Conservation (phyloP, 1,140 invertebrate genomes). For the Acromyrmex echinatior region DNA sequence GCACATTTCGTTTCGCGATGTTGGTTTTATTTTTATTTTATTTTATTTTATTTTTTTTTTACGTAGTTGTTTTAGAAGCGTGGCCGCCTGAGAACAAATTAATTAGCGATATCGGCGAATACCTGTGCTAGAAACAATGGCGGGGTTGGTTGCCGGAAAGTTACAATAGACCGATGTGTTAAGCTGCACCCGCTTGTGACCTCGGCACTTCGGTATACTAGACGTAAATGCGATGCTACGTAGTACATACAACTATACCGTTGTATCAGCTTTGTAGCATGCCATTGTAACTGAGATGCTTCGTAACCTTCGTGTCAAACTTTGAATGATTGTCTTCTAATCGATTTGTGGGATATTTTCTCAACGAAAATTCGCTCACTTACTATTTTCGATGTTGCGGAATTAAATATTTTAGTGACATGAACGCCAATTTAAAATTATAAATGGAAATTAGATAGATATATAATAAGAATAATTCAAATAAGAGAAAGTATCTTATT, state of each 20-base stretch:
- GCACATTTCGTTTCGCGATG: background rate
- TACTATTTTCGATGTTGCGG: background rate
- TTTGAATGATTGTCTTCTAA: background rate
- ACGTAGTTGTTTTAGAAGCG: background rate
- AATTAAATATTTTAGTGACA: conserved; percentile 14
- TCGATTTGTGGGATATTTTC: background rate
- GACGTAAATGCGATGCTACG: conserved; percentile 21
- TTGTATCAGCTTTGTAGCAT: conserved; percentile 22
- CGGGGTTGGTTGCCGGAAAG: conserved; percentile 21
- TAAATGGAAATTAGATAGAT: background rate
- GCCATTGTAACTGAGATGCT: background rate
- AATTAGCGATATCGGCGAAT: conserved; percentile 50
- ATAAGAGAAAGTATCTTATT: no score
- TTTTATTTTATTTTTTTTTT: no score
- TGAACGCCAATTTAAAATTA: conserved; percentile 5
- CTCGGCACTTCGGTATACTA: conserved; percentile 24
- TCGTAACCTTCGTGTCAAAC: conserved; percentile 4
- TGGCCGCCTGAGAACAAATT: conserved; percentile 46
- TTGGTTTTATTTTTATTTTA: conserved; percentile 10
- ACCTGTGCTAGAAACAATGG: conserved; percentile 24
- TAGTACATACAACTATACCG: background rate
- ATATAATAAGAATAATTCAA: no score
- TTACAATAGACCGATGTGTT: conserved; percentile 42
- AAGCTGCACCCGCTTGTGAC: conserved; percentile 41
- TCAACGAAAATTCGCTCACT: background rate